Base-by-base conservation (phyloP, 2,888 invertebrate genomes). In the Miltochrista miniata region DNA sequence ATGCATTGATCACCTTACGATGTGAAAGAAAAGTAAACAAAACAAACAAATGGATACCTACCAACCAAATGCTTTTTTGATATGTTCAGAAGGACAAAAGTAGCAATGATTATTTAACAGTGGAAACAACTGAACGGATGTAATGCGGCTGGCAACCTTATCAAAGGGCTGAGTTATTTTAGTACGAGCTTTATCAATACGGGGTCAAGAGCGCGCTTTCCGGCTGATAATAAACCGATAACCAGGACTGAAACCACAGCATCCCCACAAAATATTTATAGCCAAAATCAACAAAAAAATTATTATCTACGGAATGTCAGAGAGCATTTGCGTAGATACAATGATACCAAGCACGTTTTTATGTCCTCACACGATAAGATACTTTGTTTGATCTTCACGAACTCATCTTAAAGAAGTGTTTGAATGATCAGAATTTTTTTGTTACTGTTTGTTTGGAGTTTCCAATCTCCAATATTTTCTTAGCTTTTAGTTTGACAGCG, bases 181-280 rank as follows among this genome's bases (percentile, higher is more conserved):
- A 65, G 75, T 81, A 68, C 69, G 70, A 71, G 56, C 63, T 63
- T 82, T 88, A 88, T 88, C 89, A 75, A 63, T 64, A 66, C 59
- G 81, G 75, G 90, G 90, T 89, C 90, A 90, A 90, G 90, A 90
- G 85, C 90, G 81, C 80, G 83, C 82, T 84, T 87, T 90, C 90
- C 90, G 86, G 79, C 72, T 70, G 88, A 88, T 87, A 86, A 74
- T 68, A 44, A 75, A 41, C 13, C 45, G 80, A 78, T 74, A 74
- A 70, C 60, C 59, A 59, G 62, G 64, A 68, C 74, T 75, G 52
- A 74, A 78, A 76, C 72, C 74, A 60, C 90, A 89, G 90, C 87
- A 87, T 88, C 87, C 87, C 76, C 57, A 54, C 59, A 62, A 65
- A 72, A 65, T 83, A 81, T 84, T 81, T 76, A 76, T 72, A 73